Conservation (phyloP, 2,113 vertebrate species). For the Carassius gibelio region DNA sequence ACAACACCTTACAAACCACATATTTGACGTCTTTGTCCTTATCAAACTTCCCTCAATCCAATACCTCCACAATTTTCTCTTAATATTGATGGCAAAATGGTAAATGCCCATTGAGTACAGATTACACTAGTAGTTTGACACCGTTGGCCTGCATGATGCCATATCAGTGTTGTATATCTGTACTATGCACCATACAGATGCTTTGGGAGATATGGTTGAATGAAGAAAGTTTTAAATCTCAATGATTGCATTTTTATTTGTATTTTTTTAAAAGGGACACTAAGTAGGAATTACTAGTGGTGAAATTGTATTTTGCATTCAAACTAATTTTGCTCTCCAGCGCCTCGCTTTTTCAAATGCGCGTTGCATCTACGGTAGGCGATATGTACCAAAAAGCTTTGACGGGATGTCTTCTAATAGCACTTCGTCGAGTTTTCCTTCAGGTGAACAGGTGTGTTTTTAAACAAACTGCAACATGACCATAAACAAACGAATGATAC, state of each 20-base stretch:
- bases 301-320: too few species aligned
- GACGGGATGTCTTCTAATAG: too few species aligned
- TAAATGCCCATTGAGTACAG: background rate
- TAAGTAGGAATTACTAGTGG: too few species aligned
- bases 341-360: too few species aligned
- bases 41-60: background rate
- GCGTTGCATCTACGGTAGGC: too few species aligned
- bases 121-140: background rate
- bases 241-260: background rate
- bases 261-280: too few species aligned
- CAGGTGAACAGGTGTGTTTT: too few species aligned
- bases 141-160: background rate
- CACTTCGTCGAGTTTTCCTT: too few species aligned
- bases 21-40: slow-evolving; percentile 11
- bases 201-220: background rate
- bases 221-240: background rate
- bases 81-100: background rate
- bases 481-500: too few species aligned
- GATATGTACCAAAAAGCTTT: too few species aligned
- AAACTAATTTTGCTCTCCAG: too few species aligned
- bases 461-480: too few species aligned
- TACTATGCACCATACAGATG: background rate
- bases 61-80: background rate
- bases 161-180: background rate
- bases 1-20: background rate